Evolutionary conservation across 2,888 invertebrate species (phyloP), one percentile per base, ranked within the genome.

Genomic region (Orgyia antiqua): DNA sequence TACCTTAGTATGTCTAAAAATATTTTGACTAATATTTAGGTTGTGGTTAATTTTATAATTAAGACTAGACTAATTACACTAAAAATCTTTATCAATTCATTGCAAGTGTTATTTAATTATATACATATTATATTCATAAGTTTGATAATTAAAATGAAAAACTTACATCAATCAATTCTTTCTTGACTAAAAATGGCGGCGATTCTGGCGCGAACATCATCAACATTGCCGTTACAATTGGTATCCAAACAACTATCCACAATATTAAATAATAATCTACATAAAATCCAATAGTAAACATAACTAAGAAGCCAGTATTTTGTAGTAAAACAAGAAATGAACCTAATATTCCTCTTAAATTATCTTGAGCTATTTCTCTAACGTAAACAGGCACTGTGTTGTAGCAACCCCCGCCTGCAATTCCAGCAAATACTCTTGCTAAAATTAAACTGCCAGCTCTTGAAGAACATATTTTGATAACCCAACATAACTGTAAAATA

Each of bases 141-240:
- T n/a, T n/a, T n/a, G n/a, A n/a, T n/a, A n/a, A n/a, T n/a, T n/a
- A n/a, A n/a, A n/a, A n/a, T n/a, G n/a, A n/a, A n/a, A 1, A 24
- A 51, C 61, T 56, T 33, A 80, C 76, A 36, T 79, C 62, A 37
- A 60, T 45, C 27, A 61, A 66, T 4, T 68, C 76, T 13, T 47
- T 55, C 20, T 75, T 74, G 1, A 82, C 60, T 26, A 78, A 54
- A 46, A 62, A 75, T 1, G 72, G 67, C 9, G 83, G 82, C 2
- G 79, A 73, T 38, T 79, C 77, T 2, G 79, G 79, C 32, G 72
- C 70, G 36, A 59, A 66, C 7, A 68, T 19, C 57, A 80, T 64
- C 9, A 70, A 25, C 2, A 71, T 18, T 1, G 64, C 41, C 10
- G 65, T 66, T 0, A 68, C 3, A 1, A 74, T 32, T 0, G 73